Evolutionary conservation across 2,797 vertebrate species (phyloP).

Genomic region (Carapus acus): DNA sequence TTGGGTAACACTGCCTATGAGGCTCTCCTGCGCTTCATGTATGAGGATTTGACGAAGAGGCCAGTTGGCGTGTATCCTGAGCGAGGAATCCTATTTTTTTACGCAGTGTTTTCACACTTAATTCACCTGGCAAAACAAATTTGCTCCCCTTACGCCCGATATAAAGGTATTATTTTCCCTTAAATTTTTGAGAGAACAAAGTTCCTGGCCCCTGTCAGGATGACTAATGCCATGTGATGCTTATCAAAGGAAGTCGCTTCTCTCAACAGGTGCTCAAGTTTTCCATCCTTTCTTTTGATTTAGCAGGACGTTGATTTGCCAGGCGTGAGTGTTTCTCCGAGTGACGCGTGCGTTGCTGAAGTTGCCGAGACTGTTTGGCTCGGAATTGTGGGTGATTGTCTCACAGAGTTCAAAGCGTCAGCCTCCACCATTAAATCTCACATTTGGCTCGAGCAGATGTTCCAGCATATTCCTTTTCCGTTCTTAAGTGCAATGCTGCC

Average conservation of each 20-base stretch:
- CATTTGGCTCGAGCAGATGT: conserved; percentile 5
- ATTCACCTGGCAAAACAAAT: conserved; percentile 1
- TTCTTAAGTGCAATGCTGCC: too few relatives aligned
- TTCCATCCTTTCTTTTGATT: conserved; percentile 4
- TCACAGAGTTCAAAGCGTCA: too few relatives aligned
- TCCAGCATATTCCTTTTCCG: conserved; percentile 5
- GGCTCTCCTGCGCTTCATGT: too few relatives aligned
- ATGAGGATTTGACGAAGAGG: conserved; percentile 11
- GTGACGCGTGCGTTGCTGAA: conserved; percentile 5
- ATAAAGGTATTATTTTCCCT: conserved; percentile 4
- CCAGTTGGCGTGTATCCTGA: background rate
- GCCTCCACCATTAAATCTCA: conserved; percentile 24
- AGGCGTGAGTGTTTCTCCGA: background rate
- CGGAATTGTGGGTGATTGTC: conserved; percentile 40
- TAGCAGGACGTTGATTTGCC: conserved; percentile 29
- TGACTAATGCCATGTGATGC: conserved; percentile 13
- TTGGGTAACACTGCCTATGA: too few relatives aligned
- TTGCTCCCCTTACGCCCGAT: conserved; percentile 12
- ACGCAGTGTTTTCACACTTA: conserved; percentile 14
- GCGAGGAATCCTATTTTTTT: conserved; percentile 13
- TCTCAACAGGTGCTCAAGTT: conserved; percentile 31
- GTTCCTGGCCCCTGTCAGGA: conserved; percentile 21
- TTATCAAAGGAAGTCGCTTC: conserved; percentile 10
- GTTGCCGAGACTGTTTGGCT: conserved; percentile 7
- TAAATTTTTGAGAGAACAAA: conserved; percentile 8